phyloP scores from a whole-genome alignment of 2,113 vertebrate genomes.

The Microcebus griseorufus region DNA sequence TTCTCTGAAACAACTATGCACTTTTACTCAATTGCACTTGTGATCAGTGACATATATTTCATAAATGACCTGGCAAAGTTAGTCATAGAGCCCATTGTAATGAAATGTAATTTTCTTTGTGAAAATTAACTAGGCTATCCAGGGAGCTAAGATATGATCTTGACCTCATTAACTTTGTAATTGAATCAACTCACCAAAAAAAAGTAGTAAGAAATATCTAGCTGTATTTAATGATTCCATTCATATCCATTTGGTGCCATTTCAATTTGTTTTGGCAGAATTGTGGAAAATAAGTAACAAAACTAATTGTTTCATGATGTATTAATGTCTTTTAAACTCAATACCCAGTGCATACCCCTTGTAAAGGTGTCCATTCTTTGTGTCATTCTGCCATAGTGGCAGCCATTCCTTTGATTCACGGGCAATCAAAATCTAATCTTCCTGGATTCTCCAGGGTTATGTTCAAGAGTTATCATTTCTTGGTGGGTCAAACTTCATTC shows the following conservation, averaged over 20 bases:
- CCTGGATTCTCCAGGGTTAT: neutral
- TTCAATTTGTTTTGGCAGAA: neutral
- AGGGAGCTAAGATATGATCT: slow-evolving; percentile 51
- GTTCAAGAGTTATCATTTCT: neutral
- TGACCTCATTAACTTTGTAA: slow-evolving; percentile 56
- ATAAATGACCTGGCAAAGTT: slow-evolving; percentile 32
- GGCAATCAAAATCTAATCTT: neutral
- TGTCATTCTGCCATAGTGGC: neutral
- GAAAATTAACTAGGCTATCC: slow-evolving; percentile 49
- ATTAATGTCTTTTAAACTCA: neutral
- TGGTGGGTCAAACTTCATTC: neutral
- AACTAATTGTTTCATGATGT: neutral
- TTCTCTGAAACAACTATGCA: neutral
- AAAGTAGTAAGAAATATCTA: neutral
- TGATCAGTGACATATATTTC: slow-evolving; percentile 34
- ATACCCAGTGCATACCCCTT: neutral
- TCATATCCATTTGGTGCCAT: neutral
- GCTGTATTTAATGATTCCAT: neutral
- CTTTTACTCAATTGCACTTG: neutral
- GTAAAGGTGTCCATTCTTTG: neutral
- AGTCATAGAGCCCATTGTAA: neutral
- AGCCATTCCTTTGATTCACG: neutral
- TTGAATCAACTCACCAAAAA: slow-evolving; percentile 3
- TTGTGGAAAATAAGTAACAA: neutral
- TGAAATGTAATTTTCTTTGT: slow-evolving; percentile 54